These are phyloP conservation scores for Leptodactylus fuscus DNA, from an alignment of 2,113 vertebrate species.

Conservation along the genomic window DNA sequence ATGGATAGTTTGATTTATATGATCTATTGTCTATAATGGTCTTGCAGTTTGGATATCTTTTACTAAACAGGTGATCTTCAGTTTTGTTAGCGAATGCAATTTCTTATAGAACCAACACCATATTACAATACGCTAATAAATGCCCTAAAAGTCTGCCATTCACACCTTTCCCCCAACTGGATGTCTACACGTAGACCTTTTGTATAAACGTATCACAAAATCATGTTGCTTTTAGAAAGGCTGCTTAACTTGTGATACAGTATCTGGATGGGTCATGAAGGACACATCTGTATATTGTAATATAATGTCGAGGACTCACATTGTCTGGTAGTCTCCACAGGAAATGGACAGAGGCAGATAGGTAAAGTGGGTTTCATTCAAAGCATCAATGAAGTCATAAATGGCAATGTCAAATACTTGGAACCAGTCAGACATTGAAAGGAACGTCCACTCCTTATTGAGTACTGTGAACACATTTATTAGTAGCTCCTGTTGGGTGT, in stretches of 20 bases:
- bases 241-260: too few relatives aligned
- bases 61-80: too few relatives aligned
- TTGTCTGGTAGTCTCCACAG: slow-evolving; percentile 56
- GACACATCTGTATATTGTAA: neutral
- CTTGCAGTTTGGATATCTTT: neutral
- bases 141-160: too few relatives aligned
- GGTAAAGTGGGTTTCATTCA: slow-evolving; percentile 28
- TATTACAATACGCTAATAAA: too few relatives aligned
- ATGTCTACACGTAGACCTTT: too few relatives aligned
- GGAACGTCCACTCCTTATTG: slow-evolving; percentile 29
- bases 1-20: neutral
- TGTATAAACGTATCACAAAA: too few relatives aligned
- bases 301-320: slow-evolving; percentile 55
- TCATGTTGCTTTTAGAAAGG: too few relatives aligned
- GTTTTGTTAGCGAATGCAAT: too few relatives aligned
- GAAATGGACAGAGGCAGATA: slow-evolving; percentile 17
- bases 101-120: too few relatives aligned
- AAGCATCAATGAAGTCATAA: slow-evolving; percentile 5
- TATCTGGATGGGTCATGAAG: too few relatives aligned
- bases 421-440: slow-evolving; percentile 15
- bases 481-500: slow-evolving; percentile 37
- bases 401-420: slow-evolving; percentile 34
- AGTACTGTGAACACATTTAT: slow-evolving; percentile 28
- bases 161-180: too few relatives aligned
- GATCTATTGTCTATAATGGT: neutral